These are phyloP conservation scores for Andrena cerasifolii DNA, from an alignment of 1,140 invertebrate genomes.

Conservation along the genomic window DNA sequence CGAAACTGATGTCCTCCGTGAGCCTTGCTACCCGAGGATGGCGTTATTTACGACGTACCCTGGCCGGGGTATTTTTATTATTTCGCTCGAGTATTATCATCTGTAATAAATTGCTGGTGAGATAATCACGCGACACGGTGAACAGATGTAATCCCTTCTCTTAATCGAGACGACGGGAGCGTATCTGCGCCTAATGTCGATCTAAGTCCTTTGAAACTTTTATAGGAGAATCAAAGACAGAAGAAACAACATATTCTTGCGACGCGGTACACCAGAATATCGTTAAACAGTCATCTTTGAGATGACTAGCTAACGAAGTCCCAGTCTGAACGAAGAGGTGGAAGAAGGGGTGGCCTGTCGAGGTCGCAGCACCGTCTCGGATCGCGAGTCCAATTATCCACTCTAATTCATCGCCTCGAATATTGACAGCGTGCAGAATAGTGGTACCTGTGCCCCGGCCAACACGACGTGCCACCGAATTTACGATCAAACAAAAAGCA, in stretches of 20 bases:
- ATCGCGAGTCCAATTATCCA: constrained; percentile 5
- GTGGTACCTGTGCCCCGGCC: constrained; percentile 2
- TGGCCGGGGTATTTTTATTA: constrained; percentile 41
- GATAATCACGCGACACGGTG: constrained; percentile 28
- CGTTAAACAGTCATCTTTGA: too few species aligned
- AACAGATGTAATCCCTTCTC: constrained; percentile 16
- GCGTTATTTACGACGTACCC: constrained; percentile 42
- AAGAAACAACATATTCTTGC: too few species aligned
- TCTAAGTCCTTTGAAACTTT: neutral
- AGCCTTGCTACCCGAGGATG: constrained; percentile 22
- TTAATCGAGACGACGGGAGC: neutral
- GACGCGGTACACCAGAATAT: too few species aligned
- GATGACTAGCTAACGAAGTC: too few species aligned
- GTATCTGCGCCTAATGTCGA: too few species aligned
- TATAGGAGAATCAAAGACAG: neutral
- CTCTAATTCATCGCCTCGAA: neutral
- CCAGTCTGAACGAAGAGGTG: too few species aligned
- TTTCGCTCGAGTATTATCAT: constrained; percentile 47
- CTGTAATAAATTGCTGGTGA: constrained; percentile 39
- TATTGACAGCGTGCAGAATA: neutral
- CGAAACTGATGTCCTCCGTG: constrained; percentile 45
- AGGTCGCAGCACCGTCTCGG: neutral
- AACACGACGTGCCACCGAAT: constrained; percentile 69
- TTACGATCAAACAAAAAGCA: constrained; percentile 76
- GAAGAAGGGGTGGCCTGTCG: neutral